Base-by-base conservation (phyloP, 2,797 vertebrate species). In the Eulemur mongoz region DNA sequence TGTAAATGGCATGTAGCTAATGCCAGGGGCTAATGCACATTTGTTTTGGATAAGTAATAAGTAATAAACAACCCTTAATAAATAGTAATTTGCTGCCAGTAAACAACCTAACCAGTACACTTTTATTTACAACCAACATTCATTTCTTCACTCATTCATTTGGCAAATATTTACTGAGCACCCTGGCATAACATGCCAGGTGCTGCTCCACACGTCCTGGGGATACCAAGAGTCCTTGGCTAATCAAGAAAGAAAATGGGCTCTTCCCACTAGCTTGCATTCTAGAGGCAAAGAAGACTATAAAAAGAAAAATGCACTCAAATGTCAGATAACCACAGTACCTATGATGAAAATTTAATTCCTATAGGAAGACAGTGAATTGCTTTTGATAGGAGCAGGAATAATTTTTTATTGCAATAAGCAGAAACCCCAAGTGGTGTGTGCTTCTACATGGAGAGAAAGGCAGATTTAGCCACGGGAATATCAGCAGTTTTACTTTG, bases 1-100 rank as follows among this genome's bases (percentile, higher is more conserved):
- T 40, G 23, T 25, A 83, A 67, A 89, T 3, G 72, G 45, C 17
- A 81, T 82, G 8, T 23, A 92, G 35, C 90, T 81, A 86, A 88
- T 61, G 43, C 32, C 80, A 92, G 80, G 32, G 12, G 52, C 43
- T 87, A 89, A 86, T 48, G 57, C 25, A 81, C 13, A 54, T 57
- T 97, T 94, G 72, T 82, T 94, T 80, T 88, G 27, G 6, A 38
- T 80, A 75, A 76, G n/a, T 65, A 70, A 70, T 73, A 91, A 91
- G 10, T 25, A 88, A 65, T 75, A 95, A 70, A 43, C 27, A 85
- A 95, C 45, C 30, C 13, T 50, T 93, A 89, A 45, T 70, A 91
- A 90, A 93, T 32, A 79, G 12, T n/a, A 93, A 65, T 84, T 91
- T 59, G 59, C 52, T 61, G 35, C 45, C 20, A 38, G 17, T 54